Conservation (phyloP, 1,140 invertebrate genomes). For the Acromyrmex echinatior region DNA sequence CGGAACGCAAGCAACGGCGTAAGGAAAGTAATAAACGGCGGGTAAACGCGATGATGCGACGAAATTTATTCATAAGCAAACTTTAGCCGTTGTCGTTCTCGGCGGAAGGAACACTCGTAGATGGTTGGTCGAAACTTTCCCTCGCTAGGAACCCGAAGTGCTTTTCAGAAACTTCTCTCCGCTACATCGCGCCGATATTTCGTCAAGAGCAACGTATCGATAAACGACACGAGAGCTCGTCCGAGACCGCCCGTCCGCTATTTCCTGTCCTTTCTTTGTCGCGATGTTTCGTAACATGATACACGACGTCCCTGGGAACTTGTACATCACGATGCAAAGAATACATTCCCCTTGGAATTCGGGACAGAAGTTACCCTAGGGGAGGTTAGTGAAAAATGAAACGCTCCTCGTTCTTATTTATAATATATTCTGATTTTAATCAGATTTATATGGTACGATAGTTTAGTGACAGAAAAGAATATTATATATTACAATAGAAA, state of each 20-base stretch:
- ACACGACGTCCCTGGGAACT: conserved; percentile 45
- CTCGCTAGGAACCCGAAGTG: conserved; percentile 29
- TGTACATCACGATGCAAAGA: conserved; percentile 29
- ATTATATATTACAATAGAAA: neutral
- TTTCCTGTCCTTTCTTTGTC: conserved; percentile 42
- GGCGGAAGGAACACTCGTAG: conserved; percentile 56
- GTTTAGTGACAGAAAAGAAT: neutral
- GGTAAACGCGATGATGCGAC: conserved; percentile 72
- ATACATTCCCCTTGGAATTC: conserved; percentile 28
- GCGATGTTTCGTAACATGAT: conserved; percentile 33
- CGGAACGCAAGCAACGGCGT: conserved; percentile 4
- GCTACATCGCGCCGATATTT: conserved; percentile 62
- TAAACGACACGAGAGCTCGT: conserved; percentile 49
- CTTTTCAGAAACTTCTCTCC: conserved; percentile 46
- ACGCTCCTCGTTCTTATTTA: neutral
- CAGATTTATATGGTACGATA: neutral
- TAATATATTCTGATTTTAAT: neutral
- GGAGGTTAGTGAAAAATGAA: neutral
- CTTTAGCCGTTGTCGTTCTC: conserved; percentile 63
- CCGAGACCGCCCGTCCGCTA: neutral
- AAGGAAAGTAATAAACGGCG: conserved; percentile 62
- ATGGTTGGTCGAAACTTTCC: conserved; percentile 44
- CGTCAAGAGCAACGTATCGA: conserved; percentile 58
- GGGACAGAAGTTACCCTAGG: neutral
- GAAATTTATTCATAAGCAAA: conserved; percentile 80